These are phyloP conservation scores for Liparis tanakae DNA, from an alignment of 2,797 vertebrate species.

Conservation along the genomic window DNA sequence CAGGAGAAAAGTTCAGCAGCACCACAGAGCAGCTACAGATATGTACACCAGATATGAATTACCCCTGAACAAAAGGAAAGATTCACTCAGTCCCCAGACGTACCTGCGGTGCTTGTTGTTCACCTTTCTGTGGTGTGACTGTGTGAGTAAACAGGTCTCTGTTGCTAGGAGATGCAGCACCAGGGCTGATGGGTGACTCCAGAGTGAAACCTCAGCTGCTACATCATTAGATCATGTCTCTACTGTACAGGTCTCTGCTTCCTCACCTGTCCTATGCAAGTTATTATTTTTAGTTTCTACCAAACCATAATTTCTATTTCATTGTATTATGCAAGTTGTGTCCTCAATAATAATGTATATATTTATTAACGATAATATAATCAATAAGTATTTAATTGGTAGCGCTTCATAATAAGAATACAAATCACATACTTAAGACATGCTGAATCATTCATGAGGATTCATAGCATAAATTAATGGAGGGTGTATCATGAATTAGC, in stretches of 20 bases:
- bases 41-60: conserved; percentile 22
- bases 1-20: neutral
- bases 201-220: neutral
- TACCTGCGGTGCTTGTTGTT: conserved; percentile 51
- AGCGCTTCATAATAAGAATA: neutral
- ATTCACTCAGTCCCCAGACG: conserved; percentile 17
- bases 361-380: neutral
- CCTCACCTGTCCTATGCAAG: neutral
- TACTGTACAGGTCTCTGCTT: neutral
- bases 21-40: neutral
- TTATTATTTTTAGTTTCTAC: neutral
- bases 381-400: neutral
- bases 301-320: neutral
- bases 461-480: neutral
- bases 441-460: neutral
- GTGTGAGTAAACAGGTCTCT: conserved; percentile 55
- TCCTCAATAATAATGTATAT: neutral
- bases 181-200: conserved; percentile 22
- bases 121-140: conserved; percentile 39
- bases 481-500: neutral
- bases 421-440: neutral
- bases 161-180: conserved; percentile 71
- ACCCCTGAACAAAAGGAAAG: neutral
- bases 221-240: neutral
- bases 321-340: too few species aligned